Evolutionary conservation across 2,888 invertebrate genomes (phyloP), one percentile per base, ranked within the genome.

Genomic region (Zelleria hepariella): DNA sequence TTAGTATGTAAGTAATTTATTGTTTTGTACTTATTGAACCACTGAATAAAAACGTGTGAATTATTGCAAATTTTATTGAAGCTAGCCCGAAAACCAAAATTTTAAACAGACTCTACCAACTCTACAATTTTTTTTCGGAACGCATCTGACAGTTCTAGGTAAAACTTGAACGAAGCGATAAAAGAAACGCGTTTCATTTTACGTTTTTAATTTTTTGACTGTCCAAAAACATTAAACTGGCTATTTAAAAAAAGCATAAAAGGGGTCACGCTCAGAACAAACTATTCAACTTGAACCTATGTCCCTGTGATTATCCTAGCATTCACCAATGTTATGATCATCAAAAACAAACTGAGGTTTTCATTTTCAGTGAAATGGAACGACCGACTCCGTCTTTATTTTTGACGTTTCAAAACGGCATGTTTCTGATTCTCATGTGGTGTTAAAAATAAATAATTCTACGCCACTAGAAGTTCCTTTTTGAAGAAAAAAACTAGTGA

Each of bases 351-450:
- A n/a, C n/a, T n/a, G n/a, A n/a, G n/a, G n/a, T n/a, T n/a, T n/a
- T n/a, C n/a, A n/a, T n/a, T n/a, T n/a, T n/a, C n/a, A 42, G 32
- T 42, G 32, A 42, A 57, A 49, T n/a, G 48, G 20, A 51, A 51
- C 15, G 51, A 21, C 23, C n/a, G n/a, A n/a, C 5, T 18, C 23
- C 48, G 5, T 51, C 26, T 47, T 10, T 42, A 23, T 57, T 10
- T 42, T 57, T 60, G 59, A 59, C 59, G 27, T 32, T 51, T 57
- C 32, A 20, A 27, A n/a, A 24, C 56, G 27, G 56, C 49, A 55
- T 58, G 58, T 52, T 27, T 18, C 27, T 20, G 24, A 42, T 32
- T 55, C 18, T 47, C 51, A 32, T 60, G 52, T 51, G 21, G 54
- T 32, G 21, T 15, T 42, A 10, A 42, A 59, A 55, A 55, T 59